Evolutionary conservation across 2,888 invertebrate species (phyloP).

Genomic region (Carpatolechia fugitivella): DNA sequence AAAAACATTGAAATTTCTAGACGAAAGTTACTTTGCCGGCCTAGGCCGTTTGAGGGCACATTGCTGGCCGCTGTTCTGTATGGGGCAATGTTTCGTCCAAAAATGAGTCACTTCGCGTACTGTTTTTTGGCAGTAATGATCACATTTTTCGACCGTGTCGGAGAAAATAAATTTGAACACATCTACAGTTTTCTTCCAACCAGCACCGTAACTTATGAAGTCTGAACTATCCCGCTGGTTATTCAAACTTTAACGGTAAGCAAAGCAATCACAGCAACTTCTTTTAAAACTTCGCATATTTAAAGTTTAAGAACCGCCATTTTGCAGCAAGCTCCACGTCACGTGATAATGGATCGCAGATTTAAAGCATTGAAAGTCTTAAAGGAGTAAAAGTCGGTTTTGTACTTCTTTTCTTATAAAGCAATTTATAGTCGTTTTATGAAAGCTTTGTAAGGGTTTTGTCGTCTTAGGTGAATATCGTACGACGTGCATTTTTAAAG

Average conservation of each 20-base stretch:
- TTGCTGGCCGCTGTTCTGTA: no score
- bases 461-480: neutral
- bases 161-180: neutral
- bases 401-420: neutral
- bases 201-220: slow-evolving; percentile 4
- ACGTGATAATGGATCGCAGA: neutral
- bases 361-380: neutral
- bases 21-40: no score
- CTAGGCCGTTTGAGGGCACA: no score
- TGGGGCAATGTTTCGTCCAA: no score
- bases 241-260: slow-evolving; percentile 8
- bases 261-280: slow-evolving; percentile 10
- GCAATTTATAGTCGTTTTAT: neutral
- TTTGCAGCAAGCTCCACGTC: neutral
- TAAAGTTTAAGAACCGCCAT: slow-evolving; percentile 5
- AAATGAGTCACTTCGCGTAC: no score
- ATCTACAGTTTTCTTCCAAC: neutral
- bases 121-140: no score
- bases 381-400: neutral
- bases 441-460: neutral
- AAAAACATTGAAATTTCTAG: no score
- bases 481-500: neutral
- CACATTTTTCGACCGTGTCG: no score
- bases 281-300: slow-evolving; percentile 9
- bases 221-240: slow-evolving; percentile 6